Percentiles rank a stretch among this genome's conserved stretches.
phyloP scores from a whole-genome alignment of 1,140 invertebrate species.

The Leptonema lineaticorne region DNA sequence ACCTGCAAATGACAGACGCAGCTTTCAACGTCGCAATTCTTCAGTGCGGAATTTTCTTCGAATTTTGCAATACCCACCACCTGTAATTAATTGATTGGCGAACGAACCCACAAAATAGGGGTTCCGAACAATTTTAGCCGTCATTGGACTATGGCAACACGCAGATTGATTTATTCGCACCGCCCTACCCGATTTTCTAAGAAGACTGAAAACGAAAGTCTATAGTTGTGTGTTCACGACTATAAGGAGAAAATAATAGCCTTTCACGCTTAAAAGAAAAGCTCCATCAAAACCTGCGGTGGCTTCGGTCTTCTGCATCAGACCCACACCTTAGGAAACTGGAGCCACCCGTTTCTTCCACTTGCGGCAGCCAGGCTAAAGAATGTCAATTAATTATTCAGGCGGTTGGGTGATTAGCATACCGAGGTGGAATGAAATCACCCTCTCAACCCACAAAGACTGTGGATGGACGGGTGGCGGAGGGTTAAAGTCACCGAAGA shows the following conservation, averaged over 20 bases:
- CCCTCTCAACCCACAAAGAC: no score
- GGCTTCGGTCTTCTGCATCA: not conserved
- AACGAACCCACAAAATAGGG: not conserved
- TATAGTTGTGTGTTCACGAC: not conserved
- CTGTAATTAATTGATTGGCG: slow-evolving; percentile 6
- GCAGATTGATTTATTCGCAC: slow-evolving; percentile 26
- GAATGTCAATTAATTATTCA: slow-evolving; percentile 44
- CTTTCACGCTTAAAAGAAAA: slow-evolving; percentile 42
- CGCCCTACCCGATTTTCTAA: not conserved
- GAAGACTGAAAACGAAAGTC: not conserved
- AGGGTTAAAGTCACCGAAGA: not conserved
- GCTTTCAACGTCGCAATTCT: not conserved
- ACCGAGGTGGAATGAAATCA: slow-evolving; percentile 27
- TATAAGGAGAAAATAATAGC: slow-evolving; percentile 40
- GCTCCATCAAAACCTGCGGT: slow-evolving; percentile 35
- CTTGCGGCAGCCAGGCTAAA: slow-evolving; percentile 22
- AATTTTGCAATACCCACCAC: not conserved
- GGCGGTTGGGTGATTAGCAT: slow-evolving; percentile 42
- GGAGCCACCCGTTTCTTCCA: not conserved
- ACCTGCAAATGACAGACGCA: not conserved
- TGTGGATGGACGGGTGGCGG: no score
- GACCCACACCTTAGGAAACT: not conserved
- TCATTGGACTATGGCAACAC: not conserved
- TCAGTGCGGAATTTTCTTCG: not conserved
- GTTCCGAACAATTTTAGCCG: not conserved